Evolutionary conservation across 2,797 vertebrate species (phyloP).

Genomic region (Leucoraja ocellata): DNA sequence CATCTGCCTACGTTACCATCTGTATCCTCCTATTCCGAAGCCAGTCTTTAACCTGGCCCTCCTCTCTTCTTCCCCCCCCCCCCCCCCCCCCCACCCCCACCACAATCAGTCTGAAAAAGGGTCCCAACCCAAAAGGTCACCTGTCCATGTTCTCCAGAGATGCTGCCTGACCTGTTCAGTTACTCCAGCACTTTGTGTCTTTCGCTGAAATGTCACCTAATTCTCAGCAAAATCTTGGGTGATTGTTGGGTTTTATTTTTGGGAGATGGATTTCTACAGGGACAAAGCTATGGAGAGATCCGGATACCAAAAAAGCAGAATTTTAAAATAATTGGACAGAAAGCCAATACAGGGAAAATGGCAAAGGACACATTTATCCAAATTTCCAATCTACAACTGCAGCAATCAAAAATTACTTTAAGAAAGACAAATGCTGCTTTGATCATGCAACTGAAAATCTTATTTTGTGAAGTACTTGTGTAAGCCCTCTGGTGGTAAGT

Average conservation of each 20-base stretch:
- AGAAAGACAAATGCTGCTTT: neutral
- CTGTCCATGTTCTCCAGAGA: no score
- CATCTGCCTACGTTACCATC: no score
- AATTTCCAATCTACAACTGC: neutral
- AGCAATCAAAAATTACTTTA: neutral
- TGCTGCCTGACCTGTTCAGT: no score
- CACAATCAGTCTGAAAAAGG: no score
- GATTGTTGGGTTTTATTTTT: neutral
- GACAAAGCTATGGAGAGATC: neutral
- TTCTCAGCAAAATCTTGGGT: neutral
- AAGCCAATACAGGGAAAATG: neutral
- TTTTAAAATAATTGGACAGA: neutral
- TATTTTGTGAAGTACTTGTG: neutral
- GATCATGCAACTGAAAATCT: neutral
- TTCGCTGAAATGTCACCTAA: neutral
- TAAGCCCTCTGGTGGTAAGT: neutral
- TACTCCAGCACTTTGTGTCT: no score
- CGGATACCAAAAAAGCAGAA: neutral
- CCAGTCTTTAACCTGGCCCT: no score
- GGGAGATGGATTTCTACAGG: neutral
- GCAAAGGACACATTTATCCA: neutral
- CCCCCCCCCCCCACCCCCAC: no score
- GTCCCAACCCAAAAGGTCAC: no score
- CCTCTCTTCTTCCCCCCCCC: no score
- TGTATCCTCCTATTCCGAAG: no score